Evolutionary conservation across 2,797 vertebrate species (phyloP), one percentile per base, ranked within the genome.

Genomic region (Lepilemur septentrionalis): DNA sequence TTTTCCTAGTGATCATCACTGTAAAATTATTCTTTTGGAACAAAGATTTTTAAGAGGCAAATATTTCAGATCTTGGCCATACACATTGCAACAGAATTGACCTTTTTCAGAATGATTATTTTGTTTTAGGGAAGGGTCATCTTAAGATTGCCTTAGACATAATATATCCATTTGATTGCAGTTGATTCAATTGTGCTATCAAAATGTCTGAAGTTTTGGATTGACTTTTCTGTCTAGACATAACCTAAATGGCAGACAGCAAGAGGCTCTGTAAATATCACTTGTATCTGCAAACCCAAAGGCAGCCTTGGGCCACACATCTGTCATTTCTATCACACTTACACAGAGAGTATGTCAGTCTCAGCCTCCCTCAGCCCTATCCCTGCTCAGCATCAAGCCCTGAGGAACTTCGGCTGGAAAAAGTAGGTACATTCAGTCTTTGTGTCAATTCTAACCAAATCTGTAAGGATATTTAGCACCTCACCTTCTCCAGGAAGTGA

Each of bases 221-320:
- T 38, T 91, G 93, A 85, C 25, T 97, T 97, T 94, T 95, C 89
- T 91, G 95, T 97, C 96, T 97, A 96, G 96, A 93, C 83, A 78
- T 57, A 96, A 86, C 75, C 80, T 95, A 94, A 97, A 81, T 69
- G 75, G 89, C 89, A 97, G 96, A 76, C 83, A 80, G 85, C 17
- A 95, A 75, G 50, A 41, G 38, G 23, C 5, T 75, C 52, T 89
- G 80, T 81, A 91, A 94, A 94, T 91, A 93, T 92, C 89, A 89
- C 92, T 75, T 80, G 55, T 65, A 86, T 94, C 91, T 97, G 75
- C 69, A 93, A 94, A 80, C 11, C n/a, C 14, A 38, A 65, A 80
- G 79, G 50, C 50, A 82, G 85, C 41, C 85, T 82, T 72, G 63
- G 80, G 78, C 23, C 59, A 69, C 43, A 28, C 75, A 86, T 67